Evolutionary conservation across 2,888 invertebrate genomes (phyloP).

Genomic region (Melanostoma mellinum): DNA sequence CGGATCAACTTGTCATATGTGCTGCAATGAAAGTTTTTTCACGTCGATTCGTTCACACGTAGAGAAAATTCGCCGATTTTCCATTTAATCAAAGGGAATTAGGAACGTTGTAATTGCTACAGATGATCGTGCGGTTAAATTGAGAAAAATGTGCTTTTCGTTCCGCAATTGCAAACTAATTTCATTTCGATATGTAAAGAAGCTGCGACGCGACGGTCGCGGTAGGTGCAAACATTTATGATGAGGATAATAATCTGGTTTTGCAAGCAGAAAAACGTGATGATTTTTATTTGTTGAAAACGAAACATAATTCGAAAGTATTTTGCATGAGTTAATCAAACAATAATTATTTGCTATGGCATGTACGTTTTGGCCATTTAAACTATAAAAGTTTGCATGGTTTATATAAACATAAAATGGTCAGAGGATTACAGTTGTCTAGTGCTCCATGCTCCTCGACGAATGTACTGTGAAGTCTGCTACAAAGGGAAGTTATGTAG

Average conservation of each 20-base stretch:
- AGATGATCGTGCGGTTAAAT: too few relatives aligned
- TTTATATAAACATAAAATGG: slow-evolving; percentile 28
- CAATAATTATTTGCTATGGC: slow-evolving; percentile 6
- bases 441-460: slow-evolving; percentile 15
- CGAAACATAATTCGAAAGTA: neutral
- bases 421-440: slow-evolving; percentile 2
- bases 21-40: too few relatives aligned
- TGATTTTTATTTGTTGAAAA: neutral
- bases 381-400: slow-evolving; percentile 18
- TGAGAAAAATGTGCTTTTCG: too few relatives aligned
- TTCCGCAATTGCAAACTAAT: too few relatives aligned
- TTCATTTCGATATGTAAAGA: too few relatives aligned
- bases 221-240: slow-evolving; percentile 16
- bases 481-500: slow-evolving; percentile 12
- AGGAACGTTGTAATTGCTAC: too few relatives aligned
- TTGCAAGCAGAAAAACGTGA: slow-evolving; percentile 19
- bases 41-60: too few relatives aligned
- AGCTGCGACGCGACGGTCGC: neutral
- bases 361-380: slow-evolving; percentile 1
- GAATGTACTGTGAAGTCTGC: slow-evolving; percentile 20
- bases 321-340: slow-evolving; percentile 13
- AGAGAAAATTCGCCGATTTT: too few relatives aligned
- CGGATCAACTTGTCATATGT: too few relatives aligned
- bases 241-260: neutral
- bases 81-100: too few relatives aligned